Conservation (phyloP, 2,113 vertebrate species). For the Lucifuga dentata region DNA sequence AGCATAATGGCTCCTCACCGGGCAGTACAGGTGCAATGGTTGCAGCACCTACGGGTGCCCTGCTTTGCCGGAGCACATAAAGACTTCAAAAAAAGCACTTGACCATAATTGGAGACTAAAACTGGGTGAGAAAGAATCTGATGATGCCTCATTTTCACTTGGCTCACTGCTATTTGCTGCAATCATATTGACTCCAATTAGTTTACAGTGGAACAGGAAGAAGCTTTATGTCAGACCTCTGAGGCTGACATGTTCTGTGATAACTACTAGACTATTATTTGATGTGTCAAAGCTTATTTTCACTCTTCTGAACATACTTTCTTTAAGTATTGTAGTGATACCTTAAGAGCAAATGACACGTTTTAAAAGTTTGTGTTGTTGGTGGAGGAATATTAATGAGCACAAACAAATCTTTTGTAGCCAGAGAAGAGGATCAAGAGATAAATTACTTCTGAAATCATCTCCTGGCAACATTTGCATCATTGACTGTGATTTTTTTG, state of each 20-base stretch:
- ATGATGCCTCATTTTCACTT: constrained; percentile 64
- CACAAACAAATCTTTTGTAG: background rate
- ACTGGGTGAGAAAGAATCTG: constrained; percentile 44
- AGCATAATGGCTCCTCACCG: constrained; percentile 72
- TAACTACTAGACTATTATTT: constrained; percentile 34
- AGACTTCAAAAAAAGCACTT: constrained; percentile 68
- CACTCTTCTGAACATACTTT: constrained; percentile 24
- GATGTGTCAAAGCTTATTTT: constrained; percentile 31
- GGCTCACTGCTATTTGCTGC: constrained; percentile 3
- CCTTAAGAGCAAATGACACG: background rate
- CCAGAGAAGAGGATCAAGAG: background rate
- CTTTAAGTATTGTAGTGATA: constrained; percentile 25
- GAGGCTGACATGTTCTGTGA: constrained; percentile 13
- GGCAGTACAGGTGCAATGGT: constrained; percentile 79
- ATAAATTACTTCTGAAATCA: accelerated
- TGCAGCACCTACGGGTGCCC: constrained; percentile 70
- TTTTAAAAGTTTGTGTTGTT: constrained; percentile 2
- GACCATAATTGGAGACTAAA: constrained; percentile 69
- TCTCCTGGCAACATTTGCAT: too few relatives aligned
- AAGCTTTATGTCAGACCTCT: constrained; percentile 15
- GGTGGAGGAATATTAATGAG: constrained; percentile 25
- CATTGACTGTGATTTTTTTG: constrained; percentile 1
- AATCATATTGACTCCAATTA: constrained; percentile 15
- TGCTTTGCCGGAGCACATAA: constrained; percentile 53
- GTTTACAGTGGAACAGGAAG: constrained; percentile 44